phyloP scores from a whole-genome alignment of 2,888 invertebrate genomes.

The Hydrotaea diabolus region DNA sequence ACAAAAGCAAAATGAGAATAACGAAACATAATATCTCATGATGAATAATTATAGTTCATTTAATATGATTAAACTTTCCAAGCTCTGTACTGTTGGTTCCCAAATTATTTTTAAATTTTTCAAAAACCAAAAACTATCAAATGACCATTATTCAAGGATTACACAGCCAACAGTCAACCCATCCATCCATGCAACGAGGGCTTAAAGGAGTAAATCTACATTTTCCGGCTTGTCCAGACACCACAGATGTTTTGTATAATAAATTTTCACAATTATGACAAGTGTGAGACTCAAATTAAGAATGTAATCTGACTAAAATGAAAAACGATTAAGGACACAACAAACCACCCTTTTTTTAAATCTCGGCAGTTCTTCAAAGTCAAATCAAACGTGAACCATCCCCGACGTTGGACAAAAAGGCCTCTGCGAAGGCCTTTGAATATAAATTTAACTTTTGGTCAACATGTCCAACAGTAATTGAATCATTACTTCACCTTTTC shows the following conservation, averaged over 20 bases:
- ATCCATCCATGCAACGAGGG: background rate
- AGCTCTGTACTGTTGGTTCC: background rate
- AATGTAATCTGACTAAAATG: constrained; percentile 29
- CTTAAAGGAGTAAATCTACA: background rate
- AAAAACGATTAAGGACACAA: constrained; percentile 59
- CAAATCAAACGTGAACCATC: background rate
- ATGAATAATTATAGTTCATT: background rate
- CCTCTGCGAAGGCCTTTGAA: constrained; percentile 52
- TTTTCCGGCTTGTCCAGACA: constrained; percentile 15
- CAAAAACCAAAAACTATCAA: constrained; percentile 57
- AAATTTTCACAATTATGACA: constrained; percentile 69
- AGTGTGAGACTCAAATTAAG: constrained; percentile 63
- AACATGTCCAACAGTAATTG: constrained; percentile 74
- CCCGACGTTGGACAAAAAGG: background rate
- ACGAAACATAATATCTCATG: background rate
- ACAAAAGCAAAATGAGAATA: no score
- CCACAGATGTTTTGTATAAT: constrained; percentile 63
- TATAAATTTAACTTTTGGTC: constrained; percentile 71
- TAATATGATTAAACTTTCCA: background rate
- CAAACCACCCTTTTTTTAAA: constrained; percentile 62
- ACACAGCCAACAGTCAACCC: constrained; percentile 33
- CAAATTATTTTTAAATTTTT: constrained; percentile 31
- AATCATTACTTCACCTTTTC: constrained; percentile 72
- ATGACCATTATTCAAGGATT: constrained; percentile 67
- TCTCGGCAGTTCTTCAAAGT: background rate